These are phyloP conservation scores for Cyanistes caeruleus DNA, from an alignment of 2,113 vertebrate species.

Conservation along the genomic window DNA sequence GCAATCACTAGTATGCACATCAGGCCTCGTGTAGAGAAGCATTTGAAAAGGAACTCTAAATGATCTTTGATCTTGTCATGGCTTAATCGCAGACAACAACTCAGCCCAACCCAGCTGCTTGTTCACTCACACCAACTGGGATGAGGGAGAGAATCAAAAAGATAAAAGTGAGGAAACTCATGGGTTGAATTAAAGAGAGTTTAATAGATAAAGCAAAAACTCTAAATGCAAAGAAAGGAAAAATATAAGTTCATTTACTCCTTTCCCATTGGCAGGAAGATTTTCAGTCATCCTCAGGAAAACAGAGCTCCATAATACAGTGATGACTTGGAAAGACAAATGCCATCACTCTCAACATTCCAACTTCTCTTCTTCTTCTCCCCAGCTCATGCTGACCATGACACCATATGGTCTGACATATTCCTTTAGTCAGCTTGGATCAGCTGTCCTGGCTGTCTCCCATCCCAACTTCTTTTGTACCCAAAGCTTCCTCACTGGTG, in stretches of 20 bases:
- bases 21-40: neutral
- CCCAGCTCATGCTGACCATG: neutral
- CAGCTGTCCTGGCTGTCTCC: neutral
- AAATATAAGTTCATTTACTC: neutral
- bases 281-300: neutral
- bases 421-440: neutral
- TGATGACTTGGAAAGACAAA: neutral
- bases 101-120: neutral
- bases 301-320: neutral
- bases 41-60: neutral
- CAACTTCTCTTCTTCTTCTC: neutral
- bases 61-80: neutral
- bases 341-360: neutral
- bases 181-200: neutral
- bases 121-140: fast-evolving
- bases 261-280: neutral
- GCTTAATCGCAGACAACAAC: neutral
- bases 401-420: neutral
- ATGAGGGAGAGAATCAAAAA: neutral
- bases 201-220: neutral
- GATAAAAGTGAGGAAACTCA: neutral
- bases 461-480: neutral
- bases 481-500: fast-evolving
- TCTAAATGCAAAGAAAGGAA: neutral
- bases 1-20: neutral